Base-by-base conservation (phyloP, 1,140 invertebrate species). In the Tyrophagus putrescentiae region DNA sequence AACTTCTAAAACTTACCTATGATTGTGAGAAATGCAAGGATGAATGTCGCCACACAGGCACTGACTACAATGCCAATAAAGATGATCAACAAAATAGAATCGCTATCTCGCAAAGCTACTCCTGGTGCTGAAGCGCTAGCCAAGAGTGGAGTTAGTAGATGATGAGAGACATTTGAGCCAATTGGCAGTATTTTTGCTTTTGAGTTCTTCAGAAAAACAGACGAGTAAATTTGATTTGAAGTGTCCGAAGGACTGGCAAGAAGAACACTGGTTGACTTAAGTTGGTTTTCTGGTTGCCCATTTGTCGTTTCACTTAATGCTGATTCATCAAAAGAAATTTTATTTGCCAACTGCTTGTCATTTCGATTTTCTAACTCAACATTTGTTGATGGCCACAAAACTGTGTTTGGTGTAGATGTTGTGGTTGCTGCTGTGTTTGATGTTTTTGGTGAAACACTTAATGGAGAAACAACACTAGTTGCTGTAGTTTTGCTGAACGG, bases 31-130 rank as follows among this genome's bases (percentile, higher is more conserved):
- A 42, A 59, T 5, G 57, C 34, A 27, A 59, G 29, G 18, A 59
- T 45, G 25, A 59, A 45, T 9, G 45, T 44, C 13, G 39, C 18
- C 13, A 59, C n/a, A 44, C 39, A 59, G 3, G 57, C 57, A 42
- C 36, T 50, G 31, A 59, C 50, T 3, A 59, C 57, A 11, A 59
- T 59, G n/a, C 39, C 57, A 59, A 59, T 59, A 9, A 59, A 59
- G 18, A 59, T 59, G 11, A 45, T 42, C 23, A 59, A 23, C 21
- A 59, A 16, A 9, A 59, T 59, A 3, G 57, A 59, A 29, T 59
- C 57, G 11, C 18, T 42, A 23, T 59, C 57, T 11, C 25, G 3
- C 9, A 42, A 42, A 5, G 36, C 32, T 27, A 42, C n/a, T 57
- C 13, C 25, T 9, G 56, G 36, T n/a, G 6, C 23, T 23, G 39